phyloP scores from a whole-genome alignment of 2,797 vertebrate genomes.

The Delichon dasypus region DNA sequence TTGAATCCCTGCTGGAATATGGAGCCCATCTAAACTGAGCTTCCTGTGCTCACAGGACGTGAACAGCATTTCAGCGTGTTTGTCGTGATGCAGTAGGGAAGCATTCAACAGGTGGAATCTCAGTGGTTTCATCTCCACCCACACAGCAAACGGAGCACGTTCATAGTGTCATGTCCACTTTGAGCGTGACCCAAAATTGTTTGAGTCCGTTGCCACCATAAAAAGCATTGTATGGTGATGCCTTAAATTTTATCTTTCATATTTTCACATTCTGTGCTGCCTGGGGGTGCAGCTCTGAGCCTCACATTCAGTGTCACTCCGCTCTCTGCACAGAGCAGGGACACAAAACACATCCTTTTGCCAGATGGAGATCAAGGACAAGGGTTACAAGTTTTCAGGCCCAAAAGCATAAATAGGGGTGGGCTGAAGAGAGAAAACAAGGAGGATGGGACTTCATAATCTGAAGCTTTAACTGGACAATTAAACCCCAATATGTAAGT shows the following conservation, averaged over 20 bases:
- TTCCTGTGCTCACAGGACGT: not conserved
- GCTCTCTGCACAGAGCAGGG: not conserved
- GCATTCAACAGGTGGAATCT: not conserved
- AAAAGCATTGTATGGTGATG: accelerated
- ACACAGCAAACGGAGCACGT: accelerated
- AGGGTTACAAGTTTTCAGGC: not conserved
- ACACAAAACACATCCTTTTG: not conserved
- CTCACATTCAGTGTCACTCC: not conserved
- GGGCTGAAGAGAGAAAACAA: not conserved
- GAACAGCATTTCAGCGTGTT: not conserved
- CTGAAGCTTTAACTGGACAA: not conserved
- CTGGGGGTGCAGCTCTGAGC: not conserved
- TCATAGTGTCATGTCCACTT: not conserved
- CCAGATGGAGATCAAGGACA: not conserved
- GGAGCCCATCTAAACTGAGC: not conserved
- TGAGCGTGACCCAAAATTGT: accelerated
- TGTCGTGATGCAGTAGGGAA: not conserved
- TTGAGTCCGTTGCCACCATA: not conserved
- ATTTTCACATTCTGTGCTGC: not conserved
- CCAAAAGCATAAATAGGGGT: not conserved
- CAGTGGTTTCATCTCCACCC: not conserved
- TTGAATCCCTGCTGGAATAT: not conserved
- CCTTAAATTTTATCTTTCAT: not conserved
- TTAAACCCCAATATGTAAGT: not conserved
- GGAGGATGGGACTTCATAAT: not conserved